Percentiles rank a stretch among this genome's conserved stretches.
Evolutionary conservation across 2,797 vertebrate species (phyloP).

Genomic region (Lemur catta): DNA sequence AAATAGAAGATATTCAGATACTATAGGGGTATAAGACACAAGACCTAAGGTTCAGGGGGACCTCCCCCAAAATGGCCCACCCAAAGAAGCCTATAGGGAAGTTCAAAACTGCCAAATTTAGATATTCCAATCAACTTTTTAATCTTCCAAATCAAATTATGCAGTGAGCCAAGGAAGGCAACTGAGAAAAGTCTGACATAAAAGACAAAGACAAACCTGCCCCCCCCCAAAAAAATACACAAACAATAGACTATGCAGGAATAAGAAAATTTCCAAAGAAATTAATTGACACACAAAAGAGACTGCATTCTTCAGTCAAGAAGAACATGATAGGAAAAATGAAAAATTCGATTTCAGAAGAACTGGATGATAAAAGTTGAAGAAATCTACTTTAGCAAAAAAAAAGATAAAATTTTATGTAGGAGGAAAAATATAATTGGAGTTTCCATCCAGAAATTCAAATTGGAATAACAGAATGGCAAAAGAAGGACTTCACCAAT

Average conservation of each 20-base stretch:
- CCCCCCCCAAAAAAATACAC: neutral
- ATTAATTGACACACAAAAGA: neutral
- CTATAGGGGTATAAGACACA: neutral
- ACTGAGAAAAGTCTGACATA: neutral
- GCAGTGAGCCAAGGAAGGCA: neutral
- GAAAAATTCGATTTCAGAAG: neutral
- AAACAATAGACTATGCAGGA: neutral
- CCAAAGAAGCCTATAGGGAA: neutral
- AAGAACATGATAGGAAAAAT: neutral
- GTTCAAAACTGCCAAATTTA: slow-evolving; percentile 45
- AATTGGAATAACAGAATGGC: neutral
- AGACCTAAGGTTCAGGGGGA: neutral
- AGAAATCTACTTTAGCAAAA: slow-evolving; percentile 18
- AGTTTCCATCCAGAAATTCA: neutral
- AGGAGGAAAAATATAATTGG: neutral
- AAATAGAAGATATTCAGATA: neutral
- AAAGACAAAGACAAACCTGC: neutral
- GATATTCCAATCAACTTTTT: neutral
- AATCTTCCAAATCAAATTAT: slow-evolving; percentile 26
- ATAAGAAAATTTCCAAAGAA: neutral
- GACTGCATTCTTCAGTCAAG: neutral
- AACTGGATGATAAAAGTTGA: slow-evolving; percentile 8
- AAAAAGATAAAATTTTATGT: slow-evolving; percentile 21
- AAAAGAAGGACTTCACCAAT: neutral
- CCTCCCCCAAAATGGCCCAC: neutral